Evolutionary conservation across 2,888 invertebrate genomes (phyloP).

Genomic region (Leptinotarsa peninsularis): DNA sequence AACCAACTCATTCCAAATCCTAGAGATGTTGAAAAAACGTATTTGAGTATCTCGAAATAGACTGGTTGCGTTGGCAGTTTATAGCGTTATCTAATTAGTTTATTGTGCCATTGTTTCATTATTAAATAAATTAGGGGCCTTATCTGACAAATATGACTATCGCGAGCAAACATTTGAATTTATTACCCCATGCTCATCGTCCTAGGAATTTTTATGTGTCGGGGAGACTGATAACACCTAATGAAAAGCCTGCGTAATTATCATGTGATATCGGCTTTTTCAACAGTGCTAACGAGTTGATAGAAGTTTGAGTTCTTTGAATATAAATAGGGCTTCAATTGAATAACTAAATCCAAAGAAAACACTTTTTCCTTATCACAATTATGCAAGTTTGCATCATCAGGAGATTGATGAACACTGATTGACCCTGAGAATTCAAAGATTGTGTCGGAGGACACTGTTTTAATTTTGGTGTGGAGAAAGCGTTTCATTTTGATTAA

Average conservation of each 20-base stretch:
- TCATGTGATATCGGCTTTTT: conserved; percentile 11
- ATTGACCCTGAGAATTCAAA: too few species aligned
- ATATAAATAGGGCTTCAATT: too few species aligned
- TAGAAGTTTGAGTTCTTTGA: background rate
- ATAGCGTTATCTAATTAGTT: conserved; percentile 47
- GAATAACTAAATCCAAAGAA: too few species aligned
- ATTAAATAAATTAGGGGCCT: conserved; percentile 50
- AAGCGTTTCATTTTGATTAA: too few species aligned
- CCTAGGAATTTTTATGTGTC: conserved; percentile 33
- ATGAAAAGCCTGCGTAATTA: conserved; percentile 15
- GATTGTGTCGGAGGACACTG: too few species aligned
- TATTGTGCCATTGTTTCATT: conserved; percentile 54
- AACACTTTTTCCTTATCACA: too few species aligned
- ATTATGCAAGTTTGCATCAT: too few species aligned
- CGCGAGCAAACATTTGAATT: conserved; percentile 52
- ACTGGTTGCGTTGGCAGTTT: background rate
- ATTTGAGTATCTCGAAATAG: conserved; percentile 12
- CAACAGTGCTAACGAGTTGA: background rate
- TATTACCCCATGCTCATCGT: conserved; percentile 33
- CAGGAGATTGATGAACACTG: too few species aligned
- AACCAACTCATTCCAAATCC: background rate
- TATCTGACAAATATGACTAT: conserved; percentile 53
- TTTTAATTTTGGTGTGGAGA: too few species aligned
- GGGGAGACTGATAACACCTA: conserved; percentile 17
- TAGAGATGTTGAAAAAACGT: background rate